Conservation (phyloP, 2,797 vertebrate species). For the Echeneis naucrates region DNA sequence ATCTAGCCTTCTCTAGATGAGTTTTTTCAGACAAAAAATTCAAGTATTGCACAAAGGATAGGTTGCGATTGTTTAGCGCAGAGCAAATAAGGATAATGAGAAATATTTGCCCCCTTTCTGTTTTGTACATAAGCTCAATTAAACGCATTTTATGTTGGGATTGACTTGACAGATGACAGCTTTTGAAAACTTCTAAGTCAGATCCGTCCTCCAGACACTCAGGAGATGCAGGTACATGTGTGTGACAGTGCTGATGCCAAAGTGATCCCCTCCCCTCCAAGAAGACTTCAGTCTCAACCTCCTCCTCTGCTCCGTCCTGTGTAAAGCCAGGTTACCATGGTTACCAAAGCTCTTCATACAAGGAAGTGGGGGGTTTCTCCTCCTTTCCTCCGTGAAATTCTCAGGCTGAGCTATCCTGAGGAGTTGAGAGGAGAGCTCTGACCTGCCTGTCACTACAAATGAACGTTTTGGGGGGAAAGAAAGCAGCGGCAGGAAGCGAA, state of each 20-base stretch:
- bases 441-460: constrained; percentile 32
- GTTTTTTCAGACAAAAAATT: constrained; percentile 15
- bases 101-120: neutral
- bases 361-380: constrained; percentile 39
- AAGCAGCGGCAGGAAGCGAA: constrained; percentile 13
- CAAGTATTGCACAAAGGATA: neutral
- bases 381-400: constrained; percentile 39
- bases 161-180: neutral
- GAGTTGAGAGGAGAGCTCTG: constrained; percentile 37
- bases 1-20: neutral
- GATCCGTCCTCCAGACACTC: constrained; percentile 7
- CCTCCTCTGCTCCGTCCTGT: constrained; percentile 65
- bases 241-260: constrained; percentile 42
- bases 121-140: neutral
- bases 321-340: constrained; percentile 73
- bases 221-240: constrained; percentile 17
- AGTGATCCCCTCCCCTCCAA: constrained; percentile 65
- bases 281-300: constrained; percentile 62
- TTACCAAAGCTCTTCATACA: constrained; percentile 66
- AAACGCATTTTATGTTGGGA: neutral
- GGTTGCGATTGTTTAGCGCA: neutral
- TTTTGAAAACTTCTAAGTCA: constrained; percentile 5
- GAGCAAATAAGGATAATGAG: constrained; percentile 14
- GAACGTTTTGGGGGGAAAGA: neutral
- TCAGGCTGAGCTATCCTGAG: constrained; percentile 30